phyloP scores from a whole-genome alignment of 2,113 vertebrate genomes.

The Tor tambroides region DNA sequence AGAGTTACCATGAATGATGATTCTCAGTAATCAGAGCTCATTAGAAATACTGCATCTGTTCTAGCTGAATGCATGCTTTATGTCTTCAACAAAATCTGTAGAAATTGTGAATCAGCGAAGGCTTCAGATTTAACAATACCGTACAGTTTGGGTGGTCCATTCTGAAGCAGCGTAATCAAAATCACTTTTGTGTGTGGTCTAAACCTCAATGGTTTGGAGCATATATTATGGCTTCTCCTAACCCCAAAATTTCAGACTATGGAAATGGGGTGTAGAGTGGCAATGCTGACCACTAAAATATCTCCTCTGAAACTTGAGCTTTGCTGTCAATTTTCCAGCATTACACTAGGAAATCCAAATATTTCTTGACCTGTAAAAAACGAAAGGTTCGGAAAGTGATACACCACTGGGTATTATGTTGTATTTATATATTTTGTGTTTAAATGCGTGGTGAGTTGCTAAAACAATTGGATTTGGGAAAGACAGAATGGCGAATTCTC shows the following conservation, averaged over 20 bases:
- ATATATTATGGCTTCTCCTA: constrained; percentile 45
- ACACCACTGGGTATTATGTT: neutral
- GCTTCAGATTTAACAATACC: neutral
- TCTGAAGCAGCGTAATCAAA: constrained; percentile 67
- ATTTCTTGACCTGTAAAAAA: constrained; percentile 21
- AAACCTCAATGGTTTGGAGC: constrained; percentile 59
- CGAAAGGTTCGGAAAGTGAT: neutral
- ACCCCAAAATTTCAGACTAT: constrained; percentile 59
- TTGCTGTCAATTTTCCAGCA: constrained; percentile 26
- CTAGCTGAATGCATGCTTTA: neutral
- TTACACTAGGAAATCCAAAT: constrained; percentile 48
- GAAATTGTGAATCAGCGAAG: neutral
- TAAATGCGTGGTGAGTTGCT: constrained; percentile 32
- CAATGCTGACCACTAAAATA: constrained; percentile 63
- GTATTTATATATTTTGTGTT: constrained; percentile 29
- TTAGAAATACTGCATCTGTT: neutral
- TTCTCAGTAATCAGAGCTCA: neutral
- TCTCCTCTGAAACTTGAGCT: constrained; percentile 49
- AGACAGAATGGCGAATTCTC: neutral
- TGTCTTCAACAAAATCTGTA: neutral
- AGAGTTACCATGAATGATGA: neutral
- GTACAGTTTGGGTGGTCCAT: constrained; percentile 68
- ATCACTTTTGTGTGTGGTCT: constrained; percentile 70
- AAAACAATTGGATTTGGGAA: constrained; percentile 27
- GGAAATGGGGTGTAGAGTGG: constrained; percentile 65